These are phyloP conservation scores for Percopsis transmontana DNA, from an alignment of 2,113 vertebrate species.

Conservation along the genomic window DNA sequence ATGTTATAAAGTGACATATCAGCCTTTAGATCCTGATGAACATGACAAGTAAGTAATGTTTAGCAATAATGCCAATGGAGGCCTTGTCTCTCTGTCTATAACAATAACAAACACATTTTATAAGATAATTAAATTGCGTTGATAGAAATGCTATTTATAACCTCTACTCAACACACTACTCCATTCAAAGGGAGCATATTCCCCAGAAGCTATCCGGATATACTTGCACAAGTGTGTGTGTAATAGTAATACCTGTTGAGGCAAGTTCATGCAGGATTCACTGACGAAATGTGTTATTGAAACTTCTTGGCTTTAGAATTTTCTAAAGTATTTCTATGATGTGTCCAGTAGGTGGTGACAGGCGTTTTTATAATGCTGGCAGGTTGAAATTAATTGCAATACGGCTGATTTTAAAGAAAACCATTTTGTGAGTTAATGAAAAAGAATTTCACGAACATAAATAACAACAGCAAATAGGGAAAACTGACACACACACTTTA, in stretches of 20 bases:
- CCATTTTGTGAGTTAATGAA: slow-evolving; percentile 12
- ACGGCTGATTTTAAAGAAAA: no score
- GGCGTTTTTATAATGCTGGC: background rate
- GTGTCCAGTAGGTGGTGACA: slow-evolving; percentile 51
- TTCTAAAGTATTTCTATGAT: slow-evolving; percentile 14
- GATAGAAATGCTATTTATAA: background rate
- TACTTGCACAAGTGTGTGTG: no score
- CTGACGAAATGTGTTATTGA: background rate
- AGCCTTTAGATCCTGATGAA: slow-evolving; percentile 88
- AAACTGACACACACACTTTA: no score
- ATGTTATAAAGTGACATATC: slow-evolving; percentile 96
- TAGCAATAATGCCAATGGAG: no score
- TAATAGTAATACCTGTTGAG: no score
- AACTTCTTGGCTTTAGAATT: background rate
- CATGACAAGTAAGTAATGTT: slow-evolving; percentile 87
- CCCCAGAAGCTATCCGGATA: background rate
- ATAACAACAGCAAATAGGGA: no score
- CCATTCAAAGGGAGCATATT: background rate
- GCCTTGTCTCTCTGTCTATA: background rate
- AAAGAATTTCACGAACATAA: background rate
- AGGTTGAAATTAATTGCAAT: slow-evolving; percentile 3
- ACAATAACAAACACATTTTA: background rate
- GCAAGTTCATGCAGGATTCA: background rate
- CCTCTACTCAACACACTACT: background rate
- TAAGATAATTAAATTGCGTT: background rate